Evolutionary conservation across 2,113 vertebrate genomes (phyloP), one percentile per base, ranked within the genome.

Genomic region (Actenoides lindsayi): DNA sequence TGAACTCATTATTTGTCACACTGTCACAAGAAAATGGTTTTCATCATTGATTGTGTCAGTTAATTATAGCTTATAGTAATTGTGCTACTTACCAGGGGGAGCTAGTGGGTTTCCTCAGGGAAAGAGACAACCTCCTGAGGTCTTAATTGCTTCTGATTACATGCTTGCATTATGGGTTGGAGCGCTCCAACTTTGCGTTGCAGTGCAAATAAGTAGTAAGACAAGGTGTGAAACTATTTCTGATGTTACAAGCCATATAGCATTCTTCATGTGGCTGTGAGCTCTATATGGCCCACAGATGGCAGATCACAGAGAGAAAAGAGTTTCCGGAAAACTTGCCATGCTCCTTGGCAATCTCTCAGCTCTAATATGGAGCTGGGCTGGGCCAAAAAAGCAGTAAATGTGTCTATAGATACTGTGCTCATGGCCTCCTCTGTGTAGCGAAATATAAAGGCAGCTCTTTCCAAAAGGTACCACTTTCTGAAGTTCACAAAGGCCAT

Each of bases 121-220:
- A 67, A 71, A 19, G 13, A 35, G 11, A 57, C 10, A 87, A 11
- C 13, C 7, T 89, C n/a, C 28, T 27, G 50, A 67, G 71, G 41
- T 57, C 23, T 62, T 89, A 44, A 21, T 74, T 50, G 11, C 28
- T 33, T 50, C 51, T 80, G 31, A 46, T 13, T 64, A 13, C 24
- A 25, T 35, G 10, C 17, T 60, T 67, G 46, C 6, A 35, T 87
- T 75, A 63, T 0, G 1, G n/a, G 11, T 31, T 75, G 64, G 41
- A 84, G 24, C 0, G 0, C 24, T 46, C 28, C 28, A 75, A 39
- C 27, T 81, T 93, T 3, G 2, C 1, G 0, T 33, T 0, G 0
- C 20, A 54, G 20, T 51, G 14, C 4, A 42, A 46, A 1, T 44
- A 87, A 39, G 10, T 60, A 74, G n/a, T 42, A 76, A 46, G 3